phyloP scores from a whole-genome alignment of 1,140 invertebrate species.

The Pissodes strobi region DNA sequence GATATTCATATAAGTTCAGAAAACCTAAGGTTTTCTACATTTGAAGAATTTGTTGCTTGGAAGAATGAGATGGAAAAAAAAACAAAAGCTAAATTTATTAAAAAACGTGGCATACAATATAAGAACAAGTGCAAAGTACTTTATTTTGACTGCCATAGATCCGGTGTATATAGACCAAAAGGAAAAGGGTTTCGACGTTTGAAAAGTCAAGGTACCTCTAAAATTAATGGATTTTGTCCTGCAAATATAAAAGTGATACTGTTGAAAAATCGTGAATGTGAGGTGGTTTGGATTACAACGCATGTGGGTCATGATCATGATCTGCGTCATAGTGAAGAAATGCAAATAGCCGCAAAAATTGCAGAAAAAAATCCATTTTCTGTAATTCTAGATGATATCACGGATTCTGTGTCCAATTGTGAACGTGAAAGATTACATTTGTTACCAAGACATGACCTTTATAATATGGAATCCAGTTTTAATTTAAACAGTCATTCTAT shows the following conservation, averaged over 20 bases:
- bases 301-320: constrained; percentile 19
- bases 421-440: too few species aligned
- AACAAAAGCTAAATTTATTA: constrained; percentile 7
- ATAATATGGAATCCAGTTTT: too few species aligned
- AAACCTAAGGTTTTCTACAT: not conserved
- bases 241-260: constrained; percentile 17
- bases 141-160: constrained; percentile 17
- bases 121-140: not conserved
- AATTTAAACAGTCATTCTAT: not conserved
- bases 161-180: constrained; percentile 14
- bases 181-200: constrained; percentile 12
- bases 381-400: constrained; percentile 1
- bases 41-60: not conserved
- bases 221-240: constrained; percentile 32
- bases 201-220: constrained; percentile 27
- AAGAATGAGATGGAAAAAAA: constrained; percentile 5
- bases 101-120: not conserved
- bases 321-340: not conserved
- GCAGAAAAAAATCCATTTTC: not conserved
- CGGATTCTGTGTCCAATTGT: too few species aligned
- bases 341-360: not conserved
- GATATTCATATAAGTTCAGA: constrained; percentile 3
- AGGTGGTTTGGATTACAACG: constrained; percentile 13
- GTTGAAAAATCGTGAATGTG: constrained; percentile 1
- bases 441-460: too few species aligned